Evolutionary conservation across 2,888 invertebrate species (phyloP).

Genomic region (Heteromurus nitidus): DNA sequence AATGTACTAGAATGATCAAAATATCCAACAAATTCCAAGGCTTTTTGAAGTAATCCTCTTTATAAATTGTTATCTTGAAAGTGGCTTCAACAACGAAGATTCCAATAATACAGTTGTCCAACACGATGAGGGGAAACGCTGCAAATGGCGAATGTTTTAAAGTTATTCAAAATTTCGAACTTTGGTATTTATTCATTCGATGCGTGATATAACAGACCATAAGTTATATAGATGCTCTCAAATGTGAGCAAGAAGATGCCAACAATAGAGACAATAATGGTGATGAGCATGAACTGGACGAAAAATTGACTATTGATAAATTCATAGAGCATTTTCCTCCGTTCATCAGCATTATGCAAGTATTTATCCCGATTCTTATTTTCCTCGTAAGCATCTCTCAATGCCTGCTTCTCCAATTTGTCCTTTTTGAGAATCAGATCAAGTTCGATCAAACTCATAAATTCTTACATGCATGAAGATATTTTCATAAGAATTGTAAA

Average conservation of each 20-base stretch:
- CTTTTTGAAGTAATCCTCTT: conserved; percentile 68
- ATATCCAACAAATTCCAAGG: conserved; percentile 70
- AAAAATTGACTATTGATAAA: conserved; percentile 68
- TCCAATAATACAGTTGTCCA: conserved; percentile 69
- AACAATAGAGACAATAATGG: conserved; percentile 64
- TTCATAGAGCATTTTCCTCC: conserved; percentile 69
- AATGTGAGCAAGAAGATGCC: conserved; percentile 67
- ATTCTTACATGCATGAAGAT: no score
- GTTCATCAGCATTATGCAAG: conserved; percentile 67
- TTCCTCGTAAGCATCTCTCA: conserved; percentile 65
- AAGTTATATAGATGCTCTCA: conserved; percentile 61
- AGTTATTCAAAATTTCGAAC: no score
- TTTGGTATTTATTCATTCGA: no score
- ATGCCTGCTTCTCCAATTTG: conserved; percentile 58
- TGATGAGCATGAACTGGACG: conserved; percentile 63
- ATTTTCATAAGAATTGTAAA: no score
- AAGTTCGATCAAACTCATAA: no score
- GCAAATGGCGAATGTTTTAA: no score
- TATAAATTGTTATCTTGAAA: conserved; percentile 69
- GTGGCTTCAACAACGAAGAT: conserved; percentile 70
- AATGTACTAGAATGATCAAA: conserved; percentile 65
- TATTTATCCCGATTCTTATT: conserved; percentile 67
- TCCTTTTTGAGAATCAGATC: conserved; percentile 44
- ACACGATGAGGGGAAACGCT: conserved; percentile 64
- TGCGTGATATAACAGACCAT: no score